phyloP scores from a whole-genome alignment of 2,888 invertebrate species.

The Furcula furcula region DNA sequence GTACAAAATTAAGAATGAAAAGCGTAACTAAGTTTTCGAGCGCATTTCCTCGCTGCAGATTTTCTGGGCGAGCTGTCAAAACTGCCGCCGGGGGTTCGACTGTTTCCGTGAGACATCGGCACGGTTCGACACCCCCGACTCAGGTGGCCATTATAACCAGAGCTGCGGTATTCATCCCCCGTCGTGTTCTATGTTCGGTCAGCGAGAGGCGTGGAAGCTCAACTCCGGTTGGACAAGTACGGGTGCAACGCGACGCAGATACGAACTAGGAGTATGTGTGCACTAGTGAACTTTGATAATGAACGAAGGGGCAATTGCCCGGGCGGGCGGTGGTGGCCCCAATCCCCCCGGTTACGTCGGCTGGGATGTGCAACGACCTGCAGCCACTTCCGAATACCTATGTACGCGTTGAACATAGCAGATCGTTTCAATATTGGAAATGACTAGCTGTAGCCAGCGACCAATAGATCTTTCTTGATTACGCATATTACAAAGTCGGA shows the following conservation, averaged over 20 bases:
- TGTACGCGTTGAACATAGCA: slow-evolving; percentile 18
- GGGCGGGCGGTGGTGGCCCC: slow-evolving; percentile 40
- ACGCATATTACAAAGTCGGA: no score
- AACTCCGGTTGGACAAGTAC: slow-evolving; percentile 24
- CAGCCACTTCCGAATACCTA: slow-evolving; percentile 47
- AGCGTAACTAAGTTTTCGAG: slow-evolving; percentile 26
- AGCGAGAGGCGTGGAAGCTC: slow-evolving; percentile 41
- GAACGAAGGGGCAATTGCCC: slow-evolving; percentile 71
- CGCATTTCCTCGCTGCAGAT: slow-evolving; percentile 62
- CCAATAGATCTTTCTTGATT: no score
- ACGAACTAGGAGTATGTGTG: slow-evolving; percentile 40
- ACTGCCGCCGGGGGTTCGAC: slow-evolving; percentile 57
- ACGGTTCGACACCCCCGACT: slow-evolving; percentile 47
- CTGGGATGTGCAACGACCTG: slow-evolving; percentile 63
- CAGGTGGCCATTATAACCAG: slow-evolving; percentile 38
- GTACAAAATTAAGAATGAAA: slow-evolving; percentile 30
- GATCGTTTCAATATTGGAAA: slow-evolving; percentile 12
- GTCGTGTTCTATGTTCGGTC: slow-evolving; percentile 13
- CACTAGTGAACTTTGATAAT: slow-evolving; percentile 81
- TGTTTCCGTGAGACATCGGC: slow-evolving; percentile 60
- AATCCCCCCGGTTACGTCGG: slow-evolving; percentile 46
- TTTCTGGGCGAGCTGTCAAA: slow-evolving; percentile 69
- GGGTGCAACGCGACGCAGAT: slow-evolving; percentile 39
- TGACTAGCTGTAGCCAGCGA: no score
- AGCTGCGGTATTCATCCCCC: slow-evolving; percentile 37